These are phyloP conservation scores for Paedocypris sp. DNA, from an alignment of 2,113 vertebrate species.

Conservation along the genomic window DNA sequence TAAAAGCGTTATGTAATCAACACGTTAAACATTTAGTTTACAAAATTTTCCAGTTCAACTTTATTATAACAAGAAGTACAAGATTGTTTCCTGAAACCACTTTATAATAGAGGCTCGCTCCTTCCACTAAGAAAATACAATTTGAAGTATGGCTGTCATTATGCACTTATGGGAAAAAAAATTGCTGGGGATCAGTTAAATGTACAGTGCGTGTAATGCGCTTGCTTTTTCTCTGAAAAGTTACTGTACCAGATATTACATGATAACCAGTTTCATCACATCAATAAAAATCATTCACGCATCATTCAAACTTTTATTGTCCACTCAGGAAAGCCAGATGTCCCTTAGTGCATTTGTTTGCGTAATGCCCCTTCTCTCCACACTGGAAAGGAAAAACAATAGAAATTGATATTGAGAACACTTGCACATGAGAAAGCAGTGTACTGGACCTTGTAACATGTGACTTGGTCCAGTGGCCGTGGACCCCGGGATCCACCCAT, in stretches of 20 bases:
- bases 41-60: background rate
- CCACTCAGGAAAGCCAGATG: slow-evolving; percentile 96
- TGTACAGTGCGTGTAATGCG: too few relatives aligned
- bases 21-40: background rate
- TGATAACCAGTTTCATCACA: background rate
- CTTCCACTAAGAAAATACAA: too few relatives aligned
- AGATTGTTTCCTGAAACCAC: too few relatives aligned
- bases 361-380: slow-evolving; percentile 97
- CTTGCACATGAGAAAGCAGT: background rate
- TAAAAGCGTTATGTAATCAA: too few relatives aligned
- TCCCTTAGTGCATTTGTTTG: slow-evolving; percentile 98
- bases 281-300: background rate
- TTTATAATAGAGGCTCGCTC: too few relatives aligned
- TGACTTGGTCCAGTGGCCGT: slow-evolving; percentile 92
- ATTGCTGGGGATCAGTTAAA: too few relatives aligned
- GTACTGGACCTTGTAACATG: slow-evolving; percentile 91
- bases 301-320: slow-evolving; percentile 71
- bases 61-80: slow-evolving; percentile 7
- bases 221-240: background rate
- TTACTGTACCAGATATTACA: slow-evolving; percentile 1
- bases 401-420: background rate
- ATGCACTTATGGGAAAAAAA: too few relatives aligned
- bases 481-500: slow-evolving; percentile 78
- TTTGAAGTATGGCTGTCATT: too few relatives aligned
- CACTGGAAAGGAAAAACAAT: slow-evolving; percentile 62